phyloP scores from a whole-genome alignment of 2,797 vertebrate genomes.

The Acrossocheilus wenchowensis region DNA sequence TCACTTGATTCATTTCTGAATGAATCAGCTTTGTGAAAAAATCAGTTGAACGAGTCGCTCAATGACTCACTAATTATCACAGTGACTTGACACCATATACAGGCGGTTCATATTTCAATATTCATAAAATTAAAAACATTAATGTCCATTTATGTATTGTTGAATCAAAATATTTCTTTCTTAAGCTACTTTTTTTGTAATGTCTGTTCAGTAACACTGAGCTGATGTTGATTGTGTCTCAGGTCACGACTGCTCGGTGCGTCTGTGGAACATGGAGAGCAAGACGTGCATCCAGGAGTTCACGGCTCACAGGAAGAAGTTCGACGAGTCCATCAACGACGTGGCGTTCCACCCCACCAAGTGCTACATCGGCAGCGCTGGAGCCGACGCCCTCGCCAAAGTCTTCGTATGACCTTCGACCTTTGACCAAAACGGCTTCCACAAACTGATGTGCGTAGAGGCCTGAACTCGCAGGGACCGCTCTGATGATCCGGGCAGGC shows the following conservation, averaged over 20 bases:
- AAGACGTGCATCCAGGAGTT: conserved; percentile 99
- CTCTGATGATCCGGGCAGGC: conserved; percentile 87
- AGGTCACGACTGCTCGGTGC: conserved; percentile 98
- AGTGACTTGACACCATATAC: too few species aligned
- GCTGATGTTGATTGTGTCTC: background rate
- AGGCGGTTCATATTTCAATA: too few species aligned
- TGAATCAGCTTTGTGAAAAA: too few species aligned
- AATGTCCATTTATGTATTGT: too few species aligned
- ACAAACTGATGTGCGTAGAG: background rate
- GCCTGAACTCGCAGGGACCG: background rate
- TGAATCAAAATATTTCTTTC: too few species aligned
- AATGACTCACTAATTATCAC: too few species aligned
- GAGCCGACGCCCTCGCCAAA: conserved; percentile 96
- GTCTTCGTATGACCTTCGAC: conserved; percentile 94
- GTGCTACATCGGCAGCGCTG: conserved; percentile 97
- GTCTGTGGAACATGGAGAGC: conserved; percentile 98
- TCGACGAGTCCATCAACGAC: conserved; percentile 96
- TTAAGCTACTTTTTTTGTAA: too few species aligned
- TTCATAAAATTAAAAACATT: too few species aligned
- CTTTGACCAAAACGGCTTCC: conserved; percentile 58
- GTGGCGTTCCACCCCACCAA: conserved; percentile 98
- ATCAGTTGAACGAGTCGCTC: too few species aligned
- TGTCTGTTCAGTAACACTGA: background rate
- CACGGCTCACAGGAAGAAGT: conserved; percentile 98
- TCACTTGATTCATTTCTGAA: too few species aligned